A percentile compares a stretch with the other conserved stretches of the same genome.
phyloP scores from a whole-genome alignment of 2,797 vertebrate species.

The Mus spretus region DNA sequence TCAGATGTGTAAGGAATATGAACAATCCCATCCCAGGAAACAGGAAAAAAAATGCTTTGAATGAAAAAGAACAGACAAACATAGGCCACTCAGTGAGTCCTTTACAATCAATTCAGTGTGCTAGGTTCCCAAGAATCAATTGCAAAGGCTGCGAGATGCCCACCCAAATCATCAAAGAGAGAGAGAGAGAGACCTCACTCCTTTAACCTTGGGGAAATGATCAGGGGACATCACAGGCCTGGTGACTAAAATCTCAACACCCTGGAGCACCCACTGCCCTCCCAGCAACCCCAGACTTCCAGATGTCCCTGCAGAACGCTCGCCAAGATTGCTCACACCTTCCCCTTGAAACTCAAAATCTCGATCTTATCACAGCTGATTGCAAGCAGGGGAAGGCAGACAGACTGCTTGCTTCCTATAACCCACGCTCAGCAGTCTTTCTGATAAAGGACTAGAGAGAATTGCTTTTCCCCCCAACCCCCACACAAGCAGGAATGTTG shows the following conservation, averaged over 20 bases:
- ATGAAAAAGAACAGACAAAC: neutral
- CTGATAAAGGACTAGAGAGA: conserved; percentile 63
- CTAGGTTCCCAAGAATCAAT: neutral
- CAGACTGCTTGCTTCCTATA: neutral
- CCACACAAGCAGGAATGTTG: neutral
- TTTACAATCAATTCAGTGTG: conserved; percentile 24
- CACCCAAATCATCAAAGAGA: conserved; percentile 26
- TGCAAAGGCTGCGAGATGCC: neutral
- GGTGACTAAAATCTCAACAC: neutral
- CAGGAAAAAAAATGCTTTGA: neutral
- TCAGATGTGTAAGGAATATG: neutral
- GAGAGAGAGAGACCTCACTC: neutral
- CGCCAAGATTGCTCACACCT: neutral
- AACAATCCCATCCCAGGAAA: conserved; percentile 11
- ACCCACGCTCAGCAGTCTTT: conserved; percentile 32
- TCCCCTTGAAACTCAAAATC: conserved; percentile 3
- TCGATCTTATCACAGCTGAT: conserved; percentile 33
- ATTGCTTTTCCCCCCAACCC: conserved; percentile 5
- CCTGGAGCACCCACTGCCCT: neutral
- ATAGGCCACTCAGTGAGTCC: neutral
- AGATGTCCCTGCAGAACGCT: neutral
- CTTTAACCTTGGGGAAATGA: conserved; percentile 74
- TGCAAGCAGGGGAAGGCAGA: neutral
- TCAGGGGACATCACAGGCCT: neutral
- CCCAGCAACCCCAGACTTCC: neutral